Percentiles rank a stretch among this genome's conserved stretches.
Conservation (phyloP, 2,888 invertebrate species). For the Oscheius myriophilus region DNA sequence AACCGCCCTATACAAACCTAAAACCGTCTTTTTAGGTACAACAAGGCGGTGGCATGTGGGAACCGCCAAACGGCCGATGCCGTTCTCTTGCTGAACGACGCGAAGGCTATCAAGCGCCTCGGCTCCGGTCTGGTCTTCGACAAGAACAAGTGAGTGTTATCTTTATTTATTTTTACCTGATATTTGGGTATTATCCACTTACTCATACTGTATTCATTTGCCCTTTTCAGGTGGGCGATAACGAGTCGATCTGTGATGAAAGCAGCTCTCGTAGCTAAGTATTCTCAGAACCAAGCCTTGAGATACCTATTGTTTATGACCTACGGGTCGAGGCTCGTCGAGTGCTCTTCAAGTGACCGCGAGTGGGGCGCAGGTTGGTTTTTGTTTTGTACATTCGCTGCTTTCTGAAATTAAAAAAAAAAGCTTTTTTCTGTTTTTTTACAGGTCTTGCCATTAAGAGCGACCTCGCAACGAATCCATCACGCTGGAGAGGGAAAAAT, state of each 20-base stretch:
- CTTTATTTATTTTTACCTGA: not conserved
- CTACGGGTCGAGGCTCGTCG: constrained; percentile 41
- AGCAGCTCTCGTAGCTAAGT: constrained; percentile 42
- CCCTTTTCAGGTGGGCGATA: constrained; percentile 44
- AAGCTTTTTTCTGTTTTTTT: not conserved
- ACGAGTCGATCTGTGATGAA: constrained; percentile 44
- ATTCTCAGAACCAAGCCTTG: constrained; percentile 30
- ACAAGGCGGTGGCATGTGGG: constrained; percentile 32
- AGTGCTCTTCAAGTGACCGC: constrained; percentile 49
- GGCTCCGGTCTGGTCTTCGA: constrained; percentile 31
- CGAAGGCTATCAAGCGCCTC: constrained; percentile 31
- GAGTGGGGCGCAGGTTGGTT: constrained; percentile 53
- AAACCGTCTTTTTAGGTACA: constrained; percentile 33
- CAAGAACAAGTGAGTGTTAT: constrained; percentile 23
- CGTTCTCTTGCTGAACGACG: constrained; percentile 25
- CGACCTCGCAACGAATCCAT: constrained; percentile 3
- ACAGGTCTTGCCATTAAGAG: constrained; percentile 23
- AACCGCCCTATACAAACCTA: not conserved
- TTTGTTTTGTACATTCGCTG: not conserved
- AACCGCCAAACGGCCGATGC: constrained; percentile 21
- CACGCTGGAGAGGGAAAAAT: constrained; percentile 26
- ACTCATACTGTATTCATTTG: too few species aligned
- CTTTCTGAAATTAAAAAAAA: not conserved
- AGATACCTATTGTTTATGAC: constrained; percentile 43
- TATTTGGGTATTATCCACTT: too few species aligned